A percentile compares a stretch with the other conserved stretches of the same genome.
Evolutionary conservation across 1,140 invertebrate genomes (phyloP).

Genomic region (Drosophila paulistorum): DNA sequence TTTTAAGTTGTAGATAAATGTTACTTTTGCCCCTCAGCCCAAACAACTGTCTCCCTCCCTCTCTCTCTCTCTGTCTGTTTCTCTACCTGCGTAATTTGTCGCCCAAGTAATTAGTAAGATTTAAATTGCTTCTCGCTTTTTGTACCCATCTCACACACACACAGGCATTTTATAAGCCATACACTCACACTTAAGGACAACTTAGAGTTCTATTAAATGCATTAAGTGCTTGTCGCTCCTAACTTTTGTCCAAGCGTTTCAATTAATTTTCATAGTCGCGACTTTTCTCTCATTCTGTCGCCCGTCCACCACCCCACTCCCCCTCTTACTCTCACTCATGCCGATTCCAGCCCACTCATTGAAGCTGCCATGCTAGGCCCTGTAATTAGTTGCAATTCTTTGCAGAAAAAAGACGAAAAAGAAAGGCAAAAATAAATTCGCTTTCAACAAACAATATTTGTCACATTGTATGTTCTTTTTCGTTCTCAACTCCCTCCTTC

Average conservation of each 20-base stretch:
- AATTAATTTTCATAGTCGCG: constrained; percentile 75
- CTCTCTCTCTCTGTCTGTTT: no score
- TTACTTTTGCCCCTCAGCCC: not conserved
- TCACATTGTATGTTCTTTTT: constrained; percentile 16
- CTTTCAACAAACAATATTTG: constrained; percentile 45
- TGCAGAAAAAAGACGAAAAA: not conserved
- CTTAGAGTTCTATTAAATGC: constrained; percentile 75
- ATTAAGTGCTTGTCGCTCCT: constrained; percentile 74
- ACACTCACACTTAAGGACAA: constrained; percentile 39
- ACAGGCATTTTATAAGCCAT: not conserved
- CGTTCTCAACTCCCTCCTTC: not conserved
- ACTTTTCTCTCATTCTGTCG: constrained; percentile 27
- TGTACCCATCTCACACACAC: constrained; percentile 3
- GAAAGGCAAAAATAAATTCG: constrained; percentile 25
- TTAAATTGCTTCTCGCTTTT: constrained; percentile 75
- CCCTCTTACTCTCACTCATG: not conserved
- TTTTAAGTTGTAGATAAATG: constrained; percentile 12
- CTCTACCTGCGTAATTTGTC: constrained; percentile 74
- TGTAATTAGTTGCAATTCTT: constrained; percentile 47
- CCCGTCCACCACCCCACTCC: not conserved
- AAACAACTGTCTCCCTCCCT: not conserved
- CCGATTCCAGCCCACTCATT: not conserved
- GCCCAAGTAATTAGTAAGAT: constrained; percentile 83
- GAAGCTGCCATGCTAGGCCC: constrained; percentile 32
- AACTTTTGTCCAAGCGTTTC: constrained; percentile 76